Base-by-base conservation (phyloP, 2,888 invertebrate species). In the Standfussiana lucernea region DNA sequence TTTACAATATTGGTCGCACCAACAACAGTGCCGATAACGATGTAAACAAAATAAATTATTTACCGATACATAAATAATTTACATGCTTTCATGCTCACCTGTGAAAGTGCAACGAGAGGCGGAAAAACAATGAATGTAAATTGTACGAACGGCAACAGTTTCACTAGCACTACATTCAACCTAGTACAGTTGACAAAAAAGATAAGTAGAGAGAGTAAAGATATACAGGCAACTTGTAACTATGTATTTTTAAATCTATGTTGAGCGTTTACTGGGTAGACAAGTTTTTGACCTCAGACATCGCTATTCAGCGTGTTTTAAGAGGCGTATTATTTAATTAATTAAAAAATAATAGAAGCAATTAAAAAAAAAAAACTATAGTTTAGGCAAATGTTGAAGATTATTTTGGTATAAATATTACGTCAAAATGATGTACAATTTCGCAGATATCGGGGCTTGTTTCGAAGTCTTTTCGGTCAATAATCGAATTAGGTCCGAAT, bases 111-210 rank as follows among this genome's bases (percentile, higher is more conserved):
- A 35, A 24, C 24, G 50, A 50, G 62, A 24, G 24, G 62, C 45
- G 70, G 62, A 78, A 81, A 77, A 86, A 75, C 83, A 80, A 84
- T 86, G 64, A 73, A 75, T 74, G 62, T 79, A 79, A 73, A 80
- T 80, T 72, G 35, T 50, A 73, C 72, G 45, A 15, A 45, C n/a
- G 65, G 62, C 24, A 50, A 76, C 78, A 75, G 59, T 73, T 83
- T 72, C 62, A 61, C 70, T 78, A 73, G 32, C 59, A 62, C 69
- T 77, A 67, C 53, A 13, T 77, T 71, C 35, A 53, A 76, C 62
- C 28, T 53, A 28, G 70, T 76, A 78, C 28, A 47, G 65, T 47
- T 59, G 24, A 28, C 24, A 59, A 78, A 78, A 78, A 13, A 24
- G 15, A 40, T 65, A 47, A 56, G n/a, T 32, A 11, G 24, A 50